These are phyloP conservation scores for Artibeus lituratus DNA, from an alignment of 2,797 vertebrate species.

Conservation along the genomic window DNA sequence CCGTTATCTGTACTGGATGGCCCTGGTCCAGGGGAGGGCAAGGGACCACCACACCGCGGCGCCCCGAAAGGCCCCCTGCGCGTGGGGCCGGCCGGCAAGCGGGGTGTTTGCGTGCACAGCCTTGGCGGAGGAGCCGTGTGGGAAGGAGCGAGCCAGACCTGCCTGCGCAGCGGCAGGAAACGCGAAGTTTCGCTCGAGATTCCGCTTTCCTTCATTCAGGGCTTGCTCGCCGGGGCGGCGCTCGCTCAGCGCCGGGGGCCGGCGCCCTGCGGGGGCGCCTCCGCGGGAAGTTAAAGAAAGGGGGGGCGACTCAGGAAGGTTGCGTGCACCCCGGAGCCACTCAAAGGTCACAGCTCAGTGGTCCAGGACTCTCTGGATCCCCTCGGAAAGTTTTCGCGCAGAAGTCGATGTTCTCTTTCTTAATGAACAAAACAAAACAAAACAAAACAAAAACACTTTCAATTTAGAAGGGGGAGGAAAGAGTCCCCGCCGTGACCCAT, in stretches of 20 bases:
- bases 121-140: neutral
- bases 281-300: neutral
- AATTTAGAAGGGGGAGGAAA: constrained; percentile 23
- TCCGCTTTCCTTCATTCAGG: constrained; percentile 27
- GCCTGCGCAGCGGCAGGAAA: constrained; percentile 45
- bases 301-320: neutral
- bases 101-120: constrained; percentile 27
- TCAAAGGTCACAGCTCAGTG: neutral
- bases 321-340: neutral
- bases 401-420: constrained; percentile 41
- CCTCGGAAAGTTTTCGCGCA: constrained; percentile 41
- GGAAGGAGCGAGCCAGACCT: neutral
- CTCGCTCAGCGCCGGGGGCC: neutral
- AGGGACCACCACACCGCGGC: neutral
- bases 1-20: constrained; percentile 59
- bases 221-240: neutral
- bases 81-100: neutral
- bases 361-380: neutral
- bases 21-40: neutral
- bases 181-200: constrained; percentile 43
- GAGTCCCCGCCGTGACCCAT: neutral
- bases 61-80: neutral
- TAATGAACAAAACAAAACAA: neutral
- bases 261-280: neutral
- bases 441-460: neutral